These are phyloP conservation scores for Sinocyclocheilus anshuiensis DNA, from an alignment of 2,113 vertebrate species.

Conservation along the genomic window DNA sequence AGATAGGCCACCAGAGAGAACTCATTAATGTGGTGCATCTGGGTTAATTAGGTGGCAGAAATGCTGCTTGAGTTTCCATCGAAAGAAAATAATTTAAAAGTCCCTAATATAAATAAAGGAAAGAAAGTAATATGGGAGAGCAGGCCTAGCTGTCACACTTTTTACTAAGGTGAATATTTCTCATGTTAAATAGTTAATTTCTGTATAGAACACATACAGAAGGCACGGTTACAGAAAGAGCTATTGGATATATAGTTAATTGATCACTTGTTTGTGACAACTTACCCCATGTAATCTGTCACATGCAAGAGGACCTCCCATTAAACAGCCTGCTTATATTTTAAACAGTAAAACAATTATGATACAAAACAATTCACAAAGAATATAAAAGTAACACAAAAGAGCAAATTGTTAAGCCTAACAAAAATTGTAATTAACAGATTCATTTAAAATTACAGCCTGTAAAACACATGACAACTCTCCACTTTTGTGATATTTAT, in stretches of 20 bases:
- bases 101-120: conserved; percentile 2
- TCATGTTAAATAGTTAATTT: not conserved
- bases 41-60: conserved; percentile 74
- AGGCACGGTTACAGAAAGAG: too few relatives aligned
- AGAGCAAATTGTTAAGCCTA: not conserved
- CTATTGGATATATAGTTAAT: not conserved
- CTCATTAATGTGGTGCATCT: conserved; percentile 74
- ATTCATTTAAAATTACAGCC: not conserved
- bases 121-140: not conserved
- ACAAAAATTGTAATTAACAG: not conserved
- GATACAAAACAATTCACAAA: not conserved
- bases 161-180: not conserved
- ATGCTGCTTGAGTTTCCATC: conserved; percentile 20
- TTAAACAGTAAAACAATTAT: not conserved
- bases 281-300: not conserved
- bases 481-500: not conserved
- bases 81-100: conserved; percentile 25
- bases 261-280: not conserved
- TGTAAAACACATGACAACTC: too few relatives aligned
- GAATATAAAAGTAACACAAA: not conserved
- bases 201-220: not conserved
- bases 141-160: not conserved
- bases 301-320: not conserved
- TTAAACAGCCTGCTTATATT: not conserved
- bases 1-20: conserved; percentile 77